Evolutionary conservation across 2,888 invertebrate genomes (phyloP), one percentile per base, ranked within the genome.

Genomic region (Sinopyrophorus schimmeli): DNA sequence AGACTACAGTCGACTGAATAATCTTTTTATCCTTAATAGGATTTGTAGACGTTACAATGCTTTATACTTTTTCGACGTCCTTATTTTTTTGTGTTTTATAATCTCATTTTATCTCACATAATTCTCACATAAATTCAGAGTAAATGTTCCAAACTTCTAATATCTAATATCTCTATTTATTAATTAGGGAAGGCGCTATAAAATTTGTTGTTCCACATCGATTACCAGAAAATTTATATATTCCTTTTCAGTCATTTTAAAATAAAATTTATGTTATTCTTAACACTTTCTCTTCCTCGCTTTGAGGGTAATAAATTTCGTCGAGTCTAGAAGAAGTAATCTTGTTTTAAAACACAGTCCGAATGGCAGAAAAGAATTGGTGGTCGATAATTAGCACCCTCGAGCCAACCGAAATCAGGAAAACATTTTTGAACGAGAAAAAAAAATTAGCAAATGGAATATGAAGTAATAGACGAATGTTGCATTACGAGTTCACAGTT

Each of bases 1-100:
- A 59, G 62, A 64, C 53, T 57, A 40, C 18, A 46, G 47, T 52
- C 50, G 47, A 48, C 51, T 55, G 42, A 47, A 52, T 46, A 47
- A 28, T 41, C 54, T 50, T 35, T 42, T 52, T 44, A 47, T 50
- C 53, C 53, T 61, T 62, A 62, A 61, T 62, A 61, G 58, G 60
- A 62, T 59, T 62, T 50, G 40, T 30, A 35, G 24, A 35, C 21
- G 30, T 40, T 40, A 31, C 26, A 40, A 40, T 30, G 26, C 40
- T 30, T 40, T 21, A 40, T 20, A 30, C 30, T 40, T 30, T 40
- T 20, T 40, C n/a, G 12, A 30, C 28, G 18, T 39, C 17, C 21
- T 38, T 38, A 21, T 38, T n/a, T n/a, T n/a, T n/a, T n/a, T n/a
- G n/a, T 38, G 38, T 27, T 38, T 27, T 18, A 12, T 14, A 35